These are phyloP conservation scores for Redunca redunca DNA, from an alignment of 2,113 vertebrate genomes.

Conservation along the genomic window DNA sequence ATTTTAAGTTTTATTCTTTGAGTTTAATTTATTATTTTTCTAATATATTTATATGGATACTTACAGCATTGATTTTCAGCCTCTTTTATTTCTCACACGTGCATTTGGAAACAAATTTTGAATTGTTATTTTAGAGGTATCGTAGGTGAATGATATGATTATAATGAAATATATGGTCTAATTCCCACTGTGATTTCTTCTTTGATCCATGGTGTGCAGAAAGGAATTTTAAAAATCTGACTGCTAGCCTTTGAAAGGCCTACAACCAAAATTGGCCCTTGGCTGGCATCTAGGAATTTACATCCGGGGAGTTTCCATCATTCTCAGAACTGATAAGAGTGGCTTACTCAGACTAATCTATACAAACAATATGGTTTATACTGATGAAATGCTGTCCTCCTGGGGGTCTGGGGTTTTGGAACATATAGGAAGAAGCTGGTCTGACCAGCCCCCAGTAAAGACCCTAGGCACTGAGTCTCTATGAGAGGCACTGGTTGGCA, in stretches of 20 bases:
- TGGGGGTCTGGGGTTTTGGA: not conserved
- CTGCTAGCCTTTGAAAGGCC: not conserved
- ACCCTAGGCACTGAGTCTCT: not conserved
- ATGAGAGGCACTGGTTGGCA: not conserved
- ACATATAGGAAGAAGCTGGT: not conserved
- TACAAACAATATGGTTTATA: not conserved
- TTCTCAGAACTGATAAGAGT: not conserved
- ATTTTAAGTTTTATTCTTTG: not conserved
- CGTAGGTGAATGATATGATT: not conserved
- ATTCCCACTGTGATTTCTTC: not conserved
- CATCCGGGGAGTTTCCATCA: not conserved
- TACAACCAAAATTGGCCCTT: not conserved
- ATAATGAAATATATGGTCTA: not conserved
- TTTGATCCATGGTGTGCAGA: not conserved
- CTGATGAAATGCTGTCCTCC: not conserved
- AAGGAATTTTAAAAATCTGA: not conserved
- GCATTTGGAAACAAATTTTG: not conserved
- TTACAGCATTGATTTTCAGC: not conserved
- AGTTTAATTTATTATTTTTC: not conserved
- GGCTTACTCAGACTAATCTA: not conserved
- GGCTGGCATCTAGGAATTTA: not conserved
- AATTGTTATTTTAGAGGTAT: not conserved
- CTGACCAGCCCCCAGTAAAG: not conserved
- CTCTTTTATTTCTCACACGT: not conserved
- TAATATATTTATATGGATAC: not conserved